Conservation (phyloP, 2,113 vertebrate species). For the Odocoileus hemionus region DNA sequence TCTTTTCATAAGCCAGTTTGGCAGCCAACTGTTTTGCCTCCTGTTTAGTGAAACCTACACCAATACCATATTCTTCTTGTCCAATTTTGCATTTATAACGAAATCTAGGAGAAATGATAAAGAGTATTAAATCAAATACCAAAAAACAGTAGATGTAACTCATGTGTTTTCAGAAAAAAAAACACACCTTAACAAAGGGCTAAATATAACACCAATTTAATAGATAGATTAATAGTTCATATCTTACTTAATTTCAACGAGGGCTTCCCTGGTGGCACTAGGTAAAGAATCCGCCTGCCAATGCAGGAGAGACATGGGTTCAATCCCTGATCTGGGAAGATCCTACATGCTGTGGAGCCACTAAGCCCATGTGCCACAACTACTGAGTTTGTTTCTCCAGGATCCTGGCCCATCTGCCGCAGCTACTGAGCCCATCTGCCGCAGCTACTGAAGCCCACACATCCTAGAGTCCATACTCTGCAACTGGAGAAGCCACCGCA, state of each 20-base stretch:
- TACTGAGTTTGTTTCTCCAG: not conserved
- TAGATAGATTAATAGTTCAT: not conserved
- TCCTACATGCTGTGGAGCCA: not conserved
- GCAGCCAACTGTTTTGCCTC: conserved; percentile 76
- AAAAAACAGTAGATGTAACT: not conserved
- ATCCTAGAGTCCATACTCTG: not conserved
- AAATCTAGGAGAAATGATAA: conserved; percentile 68
- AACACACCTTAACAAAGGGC: not conserved
- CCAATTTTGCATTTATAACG: conserved; percentile 55
- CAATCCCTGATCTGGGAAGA: not conserved
- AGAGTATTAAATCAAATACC: conserved; percentile 5
- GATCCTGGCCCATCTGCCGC: not conserved
- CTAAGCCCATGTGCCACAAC: not conserved
- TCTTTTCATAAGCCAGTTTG: conserved; percentile 38
- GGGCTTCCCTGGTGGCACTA: not conserved
- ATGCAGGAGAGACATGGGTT: not conserved
- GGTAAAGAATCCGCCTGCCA: not conserved
- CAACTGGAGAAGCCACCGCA: not conserved
- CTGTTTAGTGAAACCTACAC: conserved; percentile 24
- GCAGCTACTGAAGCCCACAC: not conserved
- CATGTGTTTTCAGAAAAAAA: not conserved
- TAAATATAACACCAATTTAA: not conserved
- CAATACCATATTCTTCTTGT: not conserved
- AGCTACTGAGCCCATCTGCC: not conserved
- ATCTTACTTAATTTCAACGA: not conserved